phyloP scores from a whole-genome alignment of 2,797 vertebrate species.

The Rachycentron canadum region DNA sequence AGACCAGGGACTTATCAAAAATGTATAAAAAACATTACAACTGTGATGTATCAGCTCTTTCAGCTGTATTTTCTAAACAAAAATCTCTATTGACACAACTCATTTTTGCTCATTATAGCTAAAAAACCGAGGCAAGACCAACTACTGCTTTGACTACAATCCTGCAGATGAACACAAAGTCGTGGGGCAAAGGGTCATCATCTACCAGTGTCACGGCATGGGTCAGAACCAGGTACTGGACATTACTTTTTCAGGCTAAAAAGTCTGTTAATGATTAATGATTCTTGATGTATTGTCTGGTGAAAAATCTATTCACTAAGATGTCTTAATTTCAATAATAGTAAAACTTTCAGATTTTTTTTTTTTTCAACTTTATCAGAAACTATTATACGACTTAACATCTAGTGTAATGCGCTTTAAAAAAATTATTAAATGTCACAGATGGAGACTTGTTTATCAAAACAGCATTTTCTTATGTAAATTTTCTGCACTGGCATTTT shows the following conservation, averaged over 20 bases:
- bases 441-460: too few species aligned
- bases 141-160: slow-evolving; percentile 97
- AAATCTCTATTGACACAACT: background rate
- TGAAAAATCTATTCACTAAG: background rate
- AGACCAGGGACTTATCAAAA: background rate
- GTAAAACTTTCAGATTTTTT: too few species aligned
- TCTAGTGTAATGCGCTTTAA: too few species aligned
- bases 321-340: background rate
- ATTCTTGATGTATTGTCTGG: background rate
- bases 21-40: background rate
- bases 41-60: background rate
- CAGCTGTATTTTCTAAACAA: background rate
- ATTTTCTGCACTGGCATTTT: background rate
- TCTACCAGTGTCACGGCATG: slow-evolving; percentile 96
- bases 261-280: background rate
- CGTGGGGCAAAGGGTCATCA: slow-evolving; percentile 87
- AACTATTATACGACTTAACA: too few species aligned
- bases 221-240: slow-evolving; percentile 95
- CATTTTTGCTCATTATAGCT: slow-evolving; percentile 80
- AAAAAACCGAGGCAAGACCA: slow-evolving; percentile 89
- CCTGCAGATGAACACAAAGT: slow-evolving; percentile 87
- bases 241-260: background rate
- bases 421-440: too few species aligned
- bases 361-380: too few species aligned
- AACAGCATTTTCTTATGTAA: background rate